Evolutionary conservation across 1,140 invertebrate genomes (phyloP), one percentile per base, ranked within the genome.

Genomic region (Oryctes rhinoceros): DNA sequence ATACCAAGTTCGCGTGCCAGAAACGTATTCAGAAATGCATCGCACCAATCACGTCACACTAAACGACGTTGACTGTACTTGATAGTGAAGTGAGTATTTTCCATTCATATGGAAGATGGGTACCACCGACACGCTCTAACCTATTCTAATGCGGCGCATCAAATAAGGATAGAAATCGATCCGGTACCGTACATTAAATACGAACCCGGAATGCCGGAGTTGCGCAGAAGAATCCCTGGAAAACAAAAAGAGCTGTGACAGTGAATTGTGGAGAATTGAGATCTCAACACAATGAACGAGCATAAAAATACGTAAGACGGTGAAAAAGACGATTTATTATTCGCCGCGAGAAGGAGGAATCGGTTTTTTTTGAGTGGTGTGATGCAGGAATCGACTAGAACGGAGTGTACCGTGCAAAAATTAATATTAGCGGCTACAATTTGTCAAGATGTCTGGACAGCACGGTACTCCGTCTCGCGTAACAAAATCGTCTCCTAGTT

Each of bases 401-500:
- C 77, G 77, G 18, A 49, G 77, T 24, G 49, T 35, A 59, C 47
- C 39, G 77, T 48, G 77, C 24, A 78, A 78, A 59, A 35, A 53
- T 37, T 48, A 59, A 78, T 78, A 59, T 59, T 59, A 35, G 77
- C 47, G 77, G 76, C 48, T n/a, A 20, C 24, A 74, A 75, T 74
- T 78, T 30, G 20, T 48, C 67, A 83, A 80, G 76, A 84, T 85
- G 84, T 84, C 84, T 47, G 84, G 83, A 79, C 81, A 82, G 77
- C 75, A 77, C 47, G 75, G 79, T 80, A 84, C 83, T 62, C 79
- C 92, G 86, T 89, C 90, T 85, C 90, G 92, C 85, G 91, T 92
- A 87, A 89, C 91, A 85, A 93, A 92, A 88, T 92, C 92, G 83
- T 92, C 92, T 81, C 92, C 92, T 84, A 92, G 91, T 86, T 90